Base-by-base conservation (phyloP, 2,888 invertebrate genomes). In the Chalcosyrphus nemorum region DNA sequence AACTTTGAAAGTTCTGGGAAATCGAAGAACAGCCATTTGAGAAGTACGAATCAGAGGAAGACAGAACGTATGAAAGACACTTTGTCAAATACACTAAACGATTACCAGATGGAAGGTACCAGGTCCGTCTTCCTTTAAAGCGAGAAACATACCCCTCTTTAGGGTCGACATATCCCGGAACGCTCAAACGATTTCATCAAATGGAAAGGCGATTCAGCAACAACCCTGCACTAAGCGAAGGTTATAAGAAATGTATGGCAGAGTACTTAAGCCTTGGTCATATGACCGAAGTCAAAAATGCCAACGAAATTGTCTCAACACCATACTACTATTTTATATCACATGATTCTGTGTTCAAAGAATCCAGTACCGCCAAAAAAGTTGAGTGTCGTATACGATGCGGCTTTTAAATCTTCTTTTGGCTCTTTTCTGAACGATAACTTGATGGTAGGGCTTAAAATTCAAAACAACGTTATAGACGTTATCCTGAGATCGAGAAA, bases 321-420 rank as follows among this genome's bases (percentile, higher is more conserved):
- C 27, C 27, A 45, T n/a, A 45, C 45, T 21, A 45, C 19, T 45
- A 45, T 11, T 9, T 21, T n/a, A 50, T 50, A 13, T 24, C 43
- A 6, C 43, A 43, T 17, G 17, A 43, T 17, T 15, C 43, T 6
- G 38, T 41, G 4, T 5, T 41, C 38, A 41, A 41, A 3, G 38
- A 41, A 41, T 41, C 38, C 13, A 43, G 43, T 17, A 43, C 43
- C 17, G 17, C 43, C 17, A 43, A 15, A 7, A 84, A 78, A 17
- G n/a, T 29, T 78, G 17, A 21, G 65, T 5, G 72, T 78, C 0
- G 70, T 77, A 4, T 78, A 75, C 63, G 70, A 75, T 43, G 84
- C 59, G 15, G 65, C 77, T 2, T 76, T 80, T 13, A 78, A 78
- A 21, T 32, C 59, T 50, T 17, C 27, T 24, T 45, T 52, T 50